A percentile compares a stretch with the other conserved stretches of the same genome.
phyloP scores from a whole-genome alignment of 2,888 invertebrate genomes.

The Andrena bicolor region DNA sequence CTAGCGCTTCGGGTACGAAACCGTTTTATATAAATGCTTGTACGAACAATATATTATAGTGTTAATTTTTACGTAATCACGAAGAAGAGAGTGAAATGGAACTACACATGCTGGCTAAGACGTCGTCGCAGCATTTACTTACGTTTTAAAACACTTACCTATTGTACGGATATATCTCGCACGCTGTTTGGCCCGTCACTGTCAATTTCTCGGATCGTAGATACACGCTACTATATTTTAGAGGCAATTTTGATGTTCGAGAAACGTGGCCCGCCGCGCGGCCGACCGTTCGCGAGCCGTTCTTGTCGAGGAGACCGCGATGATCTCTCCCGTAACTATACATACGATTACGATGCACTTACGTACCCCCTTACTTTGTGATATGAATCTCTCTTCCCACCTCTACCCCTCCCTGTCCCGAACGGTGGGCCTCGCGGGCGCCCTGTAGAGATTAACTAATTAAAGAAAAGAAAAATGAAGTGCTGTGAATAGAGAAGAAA shows the following conservation, averaged over 20 bases:
- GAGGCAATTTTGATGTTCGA: constrained; percentile 69
- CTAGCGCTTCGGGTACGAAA: constrained; percentile 60
- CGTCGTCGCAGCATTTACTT: constrained; percentile 54
- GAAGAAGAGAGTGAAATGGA: background rate
- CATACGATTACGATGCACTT: constrained; percentile 52
- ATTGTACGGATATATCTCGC: constrained; percentile 54
- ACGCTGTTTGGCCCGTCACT: constrained; percentile 68
- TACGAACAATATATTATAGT: constrained; percentile 35
- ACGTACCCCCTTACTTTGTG: constrained; percentile 67
- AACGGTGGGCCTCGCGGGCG: constrained; percentile 64
- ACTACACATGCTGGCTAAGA: constrained; percentile 25
- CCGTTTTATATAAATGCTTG: constrained; percentile 53
- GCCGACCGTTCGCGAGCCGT: constrained; percentile 55
- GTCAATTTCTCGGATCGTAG: constrained; percentile 71
- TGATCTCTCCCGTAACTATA: constrained; percentile 64
- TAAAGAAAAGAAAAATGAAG: constrained; percentile 50
- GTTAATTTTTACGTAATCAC: constrained; percentile 50
- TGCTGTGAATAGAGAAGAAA: constrained; percentile 74
- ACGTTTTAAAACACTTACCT: constrained; percentile 49
- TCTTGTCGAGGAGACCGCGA: constrained; percentile 53
- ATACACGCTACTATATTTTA: constrained; percentile 74
- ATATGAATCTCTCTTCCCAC: constrained; percentile 63
- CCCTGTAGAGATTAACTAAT: constrained; percentile 40
- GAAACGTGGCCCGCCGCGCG: constrained; percentile 37
- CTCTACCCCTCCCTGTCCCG: background rate